Percentiles rank a stretch among this genome's conserved stretches.
phyloP scores from a whole-genome alignment of 2,113 vertebrate species.

The Crotalus tigris region DNA sequence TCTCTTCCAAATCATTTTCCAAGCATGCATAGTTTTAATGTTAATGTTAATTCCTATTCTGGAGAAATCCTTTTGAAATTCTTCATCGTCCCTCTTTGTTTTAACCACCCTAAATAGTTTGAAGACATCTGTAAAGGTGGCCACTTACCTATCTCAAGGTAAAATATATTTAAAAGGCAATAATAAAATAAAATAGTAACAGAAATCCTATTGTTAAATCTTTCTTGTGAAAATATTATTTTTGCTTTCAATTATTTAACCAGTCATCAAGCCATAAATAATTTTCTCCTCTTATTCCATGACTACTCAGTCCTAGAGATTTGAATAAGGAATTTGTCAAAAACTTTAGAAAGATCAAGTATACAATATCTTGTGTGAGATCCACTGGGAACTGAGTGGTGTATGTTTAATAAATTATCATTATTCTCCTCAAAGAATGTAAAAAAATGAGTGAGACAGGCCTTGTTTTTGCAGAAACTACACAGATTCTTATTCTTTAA shows the following conservation, averaged over 20 bases:
- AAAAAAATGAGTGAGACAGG: background rate
- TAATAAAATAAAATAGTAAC: background rate
- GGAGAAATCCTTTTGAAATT: background rate
- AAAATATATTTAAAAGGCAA: background rate
- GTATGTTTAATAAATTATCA: background rate
- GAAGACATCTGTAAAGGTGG: background rate
- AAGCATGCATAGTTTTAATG: background rate
- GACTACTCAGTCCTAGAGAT: background rate
- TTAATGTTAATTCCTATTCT: background rate
- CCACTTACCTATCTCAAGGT: background rate
- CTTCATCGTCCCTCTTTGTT: background rate
- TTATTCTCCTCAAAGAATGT: background rate
- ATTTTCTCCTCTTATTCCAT: background rate
- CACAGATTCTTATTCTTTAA: background rate
- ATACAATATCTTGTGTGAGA: background rate
- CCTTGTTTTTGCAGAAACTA: background rate
- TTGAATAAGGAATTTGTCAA: background rate
- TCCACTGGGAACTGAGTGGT: background rate
- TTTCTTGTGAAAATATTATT: background rate
- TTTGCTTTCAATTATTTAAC: background rate
- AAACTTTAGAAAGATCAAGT: background rate
- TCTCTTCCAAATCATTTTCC: background rate
- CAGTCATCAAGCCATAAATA: background rate
- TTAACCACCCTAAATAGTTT: background rate
- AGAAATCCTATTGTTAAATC: background rate